Percentiles rank a stretch among this genome's conserved stretches.
Evolutionary conservation across 2,888 invertebrate species (phyloP).

Genomic region (Silvanus unidentatus): DNA sequence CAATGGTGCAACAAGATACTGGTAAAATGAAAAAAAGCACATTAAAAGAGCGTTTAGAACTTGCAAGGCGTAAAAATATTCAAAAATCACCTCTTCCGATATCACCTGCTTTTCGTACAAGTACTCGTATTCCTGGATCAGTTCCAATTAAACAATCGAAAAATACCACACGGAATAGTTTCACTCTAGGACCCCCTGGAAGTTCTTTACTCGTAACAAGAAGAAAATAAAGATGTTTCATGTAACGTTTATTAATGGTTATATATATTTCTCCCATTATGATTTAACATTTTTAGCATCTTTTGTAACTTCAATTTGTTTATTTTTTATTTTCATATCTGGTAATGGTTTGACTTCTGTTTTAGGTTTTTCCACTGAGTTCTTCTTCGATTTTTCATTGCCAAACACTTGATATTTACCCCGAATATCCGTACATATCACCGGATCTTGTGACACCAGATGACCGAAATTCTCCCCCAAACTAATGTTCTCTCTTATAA

Average conservation of each 20-base stretch:
- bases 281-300: too few species aligned
- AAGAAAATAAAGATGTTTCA: slow-evolving; percentile 4
- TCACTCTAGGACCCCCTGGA: slow-evolving; percentile 28
- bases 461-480: slow-evolving; percentile 27
- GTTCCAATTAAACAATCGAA: too few species aligned
- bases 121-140: too few species aligned
- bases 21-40: slow-evolving; percentile 9
- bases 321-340: neutral
- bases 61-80: too few species aligned
- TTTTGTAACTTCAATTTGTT: neutral
- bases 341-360: neutral
- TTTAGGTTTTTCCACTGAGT: neutral
- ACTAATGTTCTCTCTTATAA: slow-evolving; percentile 32
- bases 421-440: neutral
- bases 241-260: neutral
- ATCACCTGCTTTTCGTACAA: too few species aligned
- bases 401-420: neutral
- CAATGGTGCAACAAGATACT: too few species aligned
- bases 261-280: neutral
- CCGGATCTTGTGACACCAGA: neutral
- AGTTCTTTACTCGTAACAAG: slow-evolving; percentile 28
- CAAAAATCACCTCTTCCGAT: too few species aligned
- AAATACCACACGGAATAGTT: slow-evolving; percentile 11
- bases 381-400: neutral
- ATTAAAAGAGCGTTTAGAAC: too few species aligned